A percentile compares a stretch with the other conserved stretches of the same genome.
These are phyloP conservation scores for Halocaridina rubra DNA, from an alignment of 2,888 invertebrate genomes.

Conservation along the genomic window DNA sequence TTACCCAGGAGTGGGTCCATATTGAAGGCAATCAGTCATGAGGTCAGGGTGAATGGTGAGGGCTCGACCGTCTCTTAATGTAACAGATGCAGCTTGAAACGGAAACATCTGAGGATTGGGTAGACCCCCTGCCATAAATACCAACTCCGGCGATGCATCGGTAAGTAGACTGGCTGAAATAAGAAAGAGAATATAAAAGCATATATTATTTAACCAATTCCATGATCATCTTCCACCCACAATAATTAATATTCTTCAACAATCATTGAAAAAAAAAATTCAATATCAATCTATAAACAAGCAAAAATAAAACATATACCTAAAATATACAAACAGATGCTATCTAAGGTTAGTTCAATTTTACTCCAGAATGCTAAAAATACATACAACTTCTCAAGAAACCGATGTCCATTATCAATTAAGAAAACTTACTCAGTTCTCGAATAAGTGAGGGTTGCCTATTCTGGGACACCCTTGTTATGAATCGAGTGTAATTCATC, in stretches of 20 bases:
- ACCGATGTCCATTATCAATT: background rate
- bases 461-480: conserved; percentile 28
- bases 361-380: background rate
- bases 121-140: conserved; percentile 76
- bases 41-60: conserved; percentile 74
- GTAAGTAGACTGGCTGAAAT: conserved; percentile 52
- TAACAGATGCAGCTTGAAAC: conserved; percentile 75
- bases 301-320: no score
- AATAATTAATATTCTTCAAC: background rate
- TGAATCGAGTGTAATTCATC: conserved; percentile 47
- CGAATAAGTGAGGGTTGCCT: conserved; percentile 40
- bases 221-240: background rate
- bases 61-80: conserved; percentile 72
- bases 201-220: no score
- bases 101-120: conserved; percentile 81
- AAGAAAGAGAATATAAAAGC: background rate
- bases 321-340: background rate
- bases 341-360: background rate
- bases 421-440: conserved; percentile 31
- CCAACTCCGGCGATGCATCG: conserved; percentile 64
- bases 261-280: background rate
- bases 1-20: conserved; percentile 72
- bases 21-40: conserved; percentile 78
- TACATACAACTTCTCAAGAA: background rate
- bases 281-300: no score